Evolutionary conservation across 2,113 vertebrate genomes (phyloP).

Genomic region (Apistogramma diplotaenia): DNA sequence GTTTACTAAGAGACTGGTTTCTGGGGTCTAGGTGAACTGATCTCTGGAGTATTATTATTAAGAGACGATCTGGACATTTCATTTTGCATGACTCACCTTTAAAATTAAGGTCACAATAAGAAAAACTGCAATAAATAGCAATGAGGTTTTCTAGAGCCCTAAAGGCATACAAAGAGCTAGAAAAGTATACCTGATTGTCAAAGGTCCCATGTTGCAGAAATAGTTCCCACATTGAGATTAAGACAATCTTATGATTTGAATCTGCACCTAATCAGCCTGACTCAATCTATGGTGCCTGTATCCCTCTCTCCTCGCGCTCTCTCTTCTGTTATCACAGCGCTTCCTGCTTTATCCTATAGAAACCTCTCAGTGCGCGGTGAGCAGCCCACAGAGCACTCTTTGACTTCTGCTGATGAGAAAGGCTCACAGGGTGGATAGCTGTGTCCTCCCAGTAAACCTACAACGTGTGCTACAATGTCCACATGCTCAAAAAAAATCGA

Average conservation of each 20-base stretch:
- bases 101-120: not conserved
- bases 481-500: not conserved
- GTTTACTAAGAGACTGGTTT: not conserved
- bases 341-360: not conserved
- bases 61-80: not conserved
- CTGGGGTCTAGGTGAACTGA: not conserved
- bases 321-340: not conserved
- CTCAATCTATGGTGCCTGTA: not conserved
- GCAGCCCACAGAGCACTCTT: not conserved
- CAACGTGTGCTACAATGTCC: not conserved
- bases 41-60: too few relatives aligned
- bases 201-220: conserved; percentile 31
- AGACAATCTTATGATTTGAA: conserved; percentile 18
- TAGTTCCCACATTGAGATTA: conserved; percentile 44
- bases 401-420: not conserved
- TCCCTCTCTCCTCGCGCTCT: not conserved
- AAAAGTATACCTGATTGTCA: conserved; percentile 52
- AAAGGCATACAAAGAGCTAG: not conserved
- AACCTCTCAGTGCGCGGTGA: not conserved
- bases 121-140: not conserved
- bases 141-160: not conserved
- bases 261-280: conserved; percentile 26
- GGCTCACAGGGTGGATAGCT: not conserved
- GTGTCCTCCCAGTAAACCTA: not conserved
- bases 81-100: not conserved